Evolutionary conservation across 92 coral and sea anemone species (phyloP).

Genomic region (Epizoanthus scotinus): DNA sequence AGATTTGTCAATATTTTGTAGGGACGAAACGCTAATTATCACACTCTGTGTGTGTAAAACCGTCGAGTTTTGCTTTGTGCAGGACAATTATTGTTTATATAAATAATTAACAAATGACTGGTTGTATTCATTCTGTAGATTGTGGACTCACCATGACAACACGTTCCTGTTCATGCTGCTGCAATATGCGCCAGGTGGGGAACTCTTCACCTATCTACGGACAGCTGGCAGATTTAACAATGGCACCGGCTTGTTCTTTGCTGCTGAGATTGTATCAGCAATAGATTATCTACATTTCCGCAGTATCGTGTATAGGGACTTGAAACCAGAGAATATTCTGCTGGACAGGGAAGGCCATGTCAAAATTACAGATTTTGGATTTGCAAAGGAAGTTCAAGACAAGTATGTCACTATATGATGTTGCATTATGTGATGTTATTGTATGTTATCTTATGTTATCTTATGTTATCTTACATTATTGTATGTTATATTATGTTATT

Average conservation of each 20-base stretch:
- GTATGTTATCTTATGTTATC: no score
- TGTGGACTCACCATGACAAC: constrained; percentile 96
- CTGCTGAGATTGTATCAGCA: constrained; percentile 96
- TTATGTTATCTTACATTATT: neutral
- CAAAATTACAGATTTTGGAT: constrained; percentile 98
- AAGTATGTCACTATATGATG: constrained; percentile 71
- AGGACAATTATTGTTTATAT: no score
- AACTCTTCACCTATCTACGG: constrained; percentile 90
- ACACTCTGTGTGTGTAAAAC: no score
- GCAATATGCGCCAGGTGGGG: constrained; percentile 98
- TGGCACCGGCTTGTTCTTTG: constrained; percentile 95
- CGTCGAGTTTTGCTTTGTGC: no score
- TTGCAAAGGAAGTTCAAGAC: constrained; percentile 97
- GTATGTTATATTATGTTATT: no score
- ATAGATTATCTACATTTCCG: constrained; percentile 84
- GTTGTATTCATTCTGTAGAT: constrained; percentile 49
- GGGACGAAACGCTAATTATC: no score
- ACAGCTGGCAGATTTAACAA: constrained; percentile 98
- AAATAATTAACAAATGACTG: neutral
- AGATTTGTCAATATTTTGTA: no score
- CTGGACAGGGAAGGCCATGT: constrained; percentile 96
- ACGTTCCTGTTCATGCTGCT: constrained; percentile 96
- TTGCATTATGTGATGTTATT: neutral
- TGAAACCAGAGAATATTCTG: constrained; percentile 96
- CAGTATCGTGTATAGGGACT: constrained; percentile 93